Evolutionary conservation across 1,140 invertebrate species (phyloP).

Genomic region (Ptiloglossa arizonensis): DNA sequence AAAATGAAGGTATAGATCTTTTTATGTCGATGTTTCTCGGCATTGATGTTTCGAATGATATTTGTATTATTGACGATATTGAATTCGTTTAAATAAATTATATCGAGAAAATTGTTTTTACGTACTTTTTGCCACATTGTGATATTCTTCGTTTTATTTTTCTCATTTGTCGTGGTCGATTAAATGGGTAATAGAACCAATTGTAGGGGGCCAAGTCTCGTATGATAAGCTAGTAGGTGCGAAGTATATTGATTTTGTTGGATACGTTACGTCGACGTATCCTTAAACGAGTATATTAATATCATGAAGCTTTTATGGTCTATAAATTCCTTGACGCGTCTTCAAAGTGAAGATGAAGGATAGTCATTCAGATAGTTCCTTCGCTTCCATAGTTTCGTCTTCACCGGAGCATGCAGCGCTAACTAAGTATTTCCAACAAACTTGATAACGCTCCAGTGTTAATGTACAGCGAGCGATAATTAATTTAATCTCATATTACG

Average conservation of each 20-base stretch:
- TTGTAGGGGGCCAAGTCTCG: no score
- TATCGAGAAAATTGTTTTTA: no score
- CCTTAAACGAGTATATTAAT: conserved; percentile 51
- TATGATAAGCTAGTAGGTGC: not conserved
- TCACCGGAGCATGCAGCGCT: not conserved
- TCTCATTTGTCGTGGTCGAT: not conserved
- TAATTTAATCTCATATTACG: conserved; percentile 20
- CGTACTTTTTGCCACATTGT: no score
- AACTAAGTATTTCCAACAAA: conserved; percentile 24
- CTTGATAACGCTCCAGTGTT: conserved; percentile 1
- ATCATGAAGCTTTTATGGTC: conserved; percentile 39
- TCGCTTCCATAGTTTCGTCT: conserved; percentile 9
- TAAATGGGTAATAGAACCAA: no score
- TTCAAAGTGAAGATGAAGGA: conserved; percentile 51
- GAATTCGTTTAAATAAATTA: no score
- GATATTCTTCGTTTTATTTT: not conserved
- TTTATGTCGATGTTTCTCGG: no score
- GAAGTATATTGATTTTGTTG: not conserved
- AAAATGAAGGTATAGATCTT: no score
- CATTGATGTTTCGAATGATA: no score
- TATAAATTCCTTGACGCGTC: conserved; percentile 52
- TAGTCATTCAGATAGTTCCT: conserved; percentile 43
- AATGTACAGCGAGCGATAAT: conserved; percentile 13
- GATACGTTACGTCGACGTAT: conserved; percentile 17
- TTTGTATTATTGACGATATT: no score